Evolutionary conservation across 2,113 vertebrate species (phyloP).

Genomic region (Orycteropus afer): DNA sequence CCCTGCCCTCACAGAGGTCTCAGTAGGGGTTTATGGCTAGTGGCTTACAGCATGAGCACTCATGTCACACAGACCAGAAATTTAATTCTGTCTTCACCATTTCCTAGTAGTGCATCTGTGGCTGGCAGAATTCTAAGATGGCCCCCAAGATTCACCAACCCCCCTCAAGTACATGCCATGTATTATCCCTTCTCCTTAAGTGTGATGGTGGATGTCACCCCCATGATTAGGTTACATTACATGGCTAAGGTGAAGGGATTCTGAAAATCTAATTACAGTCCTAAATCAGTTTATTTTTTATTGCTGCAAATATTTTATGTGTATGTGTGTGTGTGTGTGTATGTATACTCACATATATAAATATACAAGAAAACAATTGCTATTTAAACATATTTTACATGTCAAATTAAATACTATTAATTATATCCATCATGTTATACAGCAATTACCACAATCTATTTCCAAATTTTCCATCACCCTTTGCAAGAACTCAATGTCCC

Average conservation of each 20-base stretch:
- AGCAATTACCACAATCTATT: too few relatives aligned
- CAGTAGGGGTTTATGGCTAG: neutral
- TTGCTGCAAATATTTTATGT: too few relatives aligned
- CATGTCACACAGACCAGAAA: neutral
- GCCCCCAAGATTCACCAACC: neutral
- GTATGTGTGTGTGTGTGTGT: too few relatives aligned
- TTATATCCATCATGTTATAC: too few relatives aligned
- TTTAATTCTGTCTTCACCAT: neutral
- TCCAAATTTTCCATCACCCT: too few relatives aligned
- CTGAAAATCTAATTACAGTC: neutral
- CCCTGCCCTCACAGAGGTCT: neutral
- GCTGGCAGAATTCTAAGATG: neutral
- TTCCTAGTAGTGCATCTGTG: neutral
- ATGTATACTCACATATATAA: too few relatives aligned
- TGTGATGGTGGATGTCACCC: neutral
- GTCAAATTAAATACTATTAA: too few relatives aligned
- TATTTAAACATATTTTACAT: too few relatives aligned
- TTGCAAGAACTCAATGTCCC: too few relatives aligned
- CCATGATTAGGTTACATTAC: neutral
- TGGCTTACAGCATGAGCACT: neutral
- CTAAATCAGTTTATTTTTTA: neutral
- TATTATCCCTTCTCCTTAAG: neutral
- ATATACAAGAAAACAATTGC: too few relatives aligned
- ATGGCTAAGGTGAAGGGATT: neutral
- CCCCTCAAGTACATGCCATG: rapidly evolving